Conservation (phyloP, 1,140 invertebrate species). For the Ceratitis capitata region DNA sequence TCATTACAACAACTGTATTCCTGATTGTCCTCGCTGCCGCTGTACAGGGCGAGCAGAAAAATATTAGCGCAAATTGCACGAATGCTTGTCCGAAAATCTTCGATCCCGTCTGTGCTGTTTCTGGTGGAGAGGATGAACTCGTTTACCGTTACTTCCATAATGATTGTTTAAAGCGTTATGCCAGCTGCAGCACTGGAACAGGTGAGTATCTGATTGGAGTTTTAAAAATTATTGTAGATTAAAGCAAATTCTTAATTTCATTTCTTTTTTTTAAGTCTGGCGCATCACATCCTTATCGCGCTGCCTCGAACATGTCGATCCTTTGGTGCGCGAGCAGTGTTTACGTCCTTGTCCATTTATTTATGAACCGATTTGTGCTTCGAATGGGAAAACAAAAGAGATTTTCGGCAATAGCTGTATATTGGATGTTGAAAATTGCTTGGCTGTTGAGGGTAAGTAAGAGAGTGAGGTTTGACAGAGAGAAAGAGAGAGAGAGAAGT, state of each 20-base stretch:
- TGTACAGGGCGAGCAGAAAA: not conserved
- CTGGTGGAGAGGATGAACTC: not conserved
- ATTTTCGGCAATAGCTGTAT: constrained; percentile 44
- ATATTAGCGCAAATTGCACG: not conserved
- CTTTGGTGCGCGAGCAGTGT: constrained; percentile 37
- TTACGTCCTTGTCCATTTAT: constrained; percentile 42
- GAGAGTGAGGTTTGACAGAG: not conserved
- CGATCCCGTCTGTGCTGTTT: constrained; percentile 43
- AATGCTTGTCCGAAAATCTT: constrained; percentile 39
- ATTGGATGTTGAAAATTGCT: constrained; percentile 44
- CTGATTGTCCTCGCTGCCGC: not conserved
- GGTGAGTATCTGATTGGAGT: not conserved
- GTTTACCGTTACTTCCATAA: constrained; percentile 43
- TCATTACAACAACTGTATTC: not conserved
- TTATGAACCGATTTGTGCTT: constrained; percentile 44
- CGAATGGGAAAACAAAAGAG: constrained; percentile 27
- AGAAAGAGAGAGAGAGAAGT: too few species aligned
- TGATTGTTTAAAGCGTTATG: constrained; percentile 40
- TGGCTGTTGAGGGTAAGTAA: constrained; percentile 42
- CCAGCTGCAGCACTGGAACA: constrained; percentile 36
- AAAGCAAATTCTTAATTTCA: not conserved
- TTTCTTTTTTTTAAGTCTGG: constrained; percentile 40
- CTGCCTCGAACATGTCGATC: constrained; percentile 42
- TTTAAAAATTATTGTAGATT: not conserved
- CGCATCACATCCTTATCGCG: constrained; percentile 38